Conservation (phyloP, 1,140 invertebrate species). For the Pseudachorutes palmiensis region DNA sequence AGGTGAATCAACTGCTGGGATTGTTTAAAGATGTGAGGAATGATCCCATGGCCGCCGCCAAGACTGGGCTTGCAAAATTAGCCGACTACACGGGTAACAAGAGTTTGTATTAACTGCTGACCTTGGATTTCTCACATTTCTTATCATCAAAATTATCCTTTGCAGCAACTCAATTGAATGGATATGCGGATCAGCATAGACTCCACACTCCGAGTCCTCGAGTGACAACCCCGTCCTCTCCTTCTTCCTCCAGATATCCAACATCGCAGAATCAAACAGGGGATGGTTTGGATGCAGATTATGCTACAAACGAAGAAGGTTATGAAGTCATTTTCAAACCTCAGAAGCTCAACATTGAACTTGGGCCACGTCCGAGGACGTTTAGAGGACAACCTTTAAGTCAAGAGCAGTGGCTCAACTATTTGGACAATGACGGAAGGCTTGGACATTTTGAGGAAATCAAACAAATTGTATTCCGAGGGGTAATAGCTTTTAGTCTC, state of each 20-base stretch:
- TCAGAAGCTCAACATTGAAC: conserved; percentile 38
- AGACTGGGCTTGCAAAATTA: conserved; percentile 29
- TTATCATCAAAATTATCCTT: neutral
- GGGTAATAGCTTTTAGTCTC: conserved; percentile 54
- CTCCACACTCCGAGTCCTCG: neutral
- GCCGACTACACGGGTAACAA: conserved; percentile 21
- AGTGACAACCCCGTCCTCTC: neutral
- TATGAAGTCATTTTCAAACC: conserved; percentile 58
- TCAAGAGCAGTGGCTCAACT: conserved; percentile 64
- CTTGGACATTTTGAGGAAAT: conserved; percentile 59
- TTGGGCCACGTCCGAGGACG: conserved; percentile 43
- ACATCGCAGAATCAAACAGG: conserved; percentile 1
- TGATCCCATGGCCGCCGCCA: conserved; percentile 26
- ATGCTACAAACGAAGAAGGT: conserved; percentile 41
- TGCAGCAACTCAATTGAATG: neutral
- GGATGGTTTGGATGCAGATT: conserved; percentile 26
- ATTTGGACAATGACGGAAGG: conserved; percentile 66
- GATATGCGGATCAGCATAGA: neutral
- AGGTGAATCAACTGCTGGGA: conserved; percentile 18
- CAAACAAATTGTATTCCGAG: conserved; percentile 77
- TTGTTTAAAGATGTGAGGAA: conserved; percentile 32
- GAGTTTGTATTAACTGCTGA: too few relatives aligned
- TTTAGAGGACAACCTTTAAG: conserved; percentile 52
- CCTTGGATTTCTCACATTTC: neutral
- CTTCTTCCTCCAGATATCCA: neutral